Percentiles rank a stretch among this genome's conserved stretches.
Evolutionary conservation across 2,113 vertebrate species (phyloP).

Genomic region (Melanocharis versteri): DNA sequence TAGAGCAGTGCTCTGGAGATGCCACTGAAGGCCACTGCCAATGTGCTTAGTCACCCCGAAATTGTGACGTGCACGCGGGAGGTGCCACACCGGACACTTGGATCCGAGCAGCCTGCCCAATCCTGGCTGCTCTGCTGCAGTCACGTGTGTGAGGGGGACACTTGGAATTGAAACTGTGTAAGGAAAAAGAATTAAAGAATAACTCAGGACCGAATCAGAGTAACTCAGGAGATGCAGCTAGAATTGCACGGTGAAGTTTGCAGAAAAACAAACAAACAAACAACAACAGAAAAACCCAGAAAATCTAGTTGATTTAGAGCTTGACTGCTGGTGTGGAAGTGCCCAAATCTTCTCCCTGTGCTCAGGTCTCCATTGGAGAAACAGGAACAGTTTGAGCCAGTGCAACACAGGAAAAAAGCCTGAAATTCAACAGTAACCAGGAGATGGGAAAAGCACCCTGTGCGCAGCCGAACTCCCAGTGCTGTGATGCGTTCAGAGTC

Average conservation of each 20-base stretch:
- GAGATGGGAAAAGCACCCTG: background rate
- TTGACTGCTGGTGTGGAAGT: background rate
- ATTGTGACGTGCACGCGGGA: rapidly evolving
- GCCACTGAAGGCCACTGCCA: background rate
- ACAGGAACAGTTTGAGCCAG: background rate
- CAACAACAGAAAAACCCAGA: background rate
- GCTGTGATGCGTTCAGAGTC: background rate
- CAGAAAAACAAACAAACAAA: background rate
- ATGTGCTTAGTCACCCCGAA: background rate
- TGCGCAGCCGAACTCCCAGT: rapidly evolving
- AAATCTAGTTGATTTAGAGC: background rate
- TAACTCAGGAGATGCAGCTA: background rate
- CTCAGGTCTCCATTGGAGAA: background rate
- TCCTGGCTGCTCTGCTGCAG: background rate
- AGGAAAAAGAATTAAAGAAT: background rate
- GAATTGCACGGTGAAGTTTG: background rate
- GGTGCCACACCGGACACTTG: rapidly evolving
- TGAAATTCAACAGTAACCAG: background rate
- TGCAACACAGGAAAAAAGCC: background rate
- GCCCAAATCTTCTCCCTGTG: background rate
- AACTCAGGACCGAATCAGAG: background rate
- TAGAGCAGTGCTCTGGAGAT: background rate
- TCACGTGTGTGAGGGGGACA: rapidly evolving
- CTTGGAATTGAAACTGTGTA: background rate
- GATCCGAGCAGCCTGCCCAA: background rate